Conservation (phyloP, 2,888 invertebrate genomes). For the Hypomecis punctinalis region DNA sequence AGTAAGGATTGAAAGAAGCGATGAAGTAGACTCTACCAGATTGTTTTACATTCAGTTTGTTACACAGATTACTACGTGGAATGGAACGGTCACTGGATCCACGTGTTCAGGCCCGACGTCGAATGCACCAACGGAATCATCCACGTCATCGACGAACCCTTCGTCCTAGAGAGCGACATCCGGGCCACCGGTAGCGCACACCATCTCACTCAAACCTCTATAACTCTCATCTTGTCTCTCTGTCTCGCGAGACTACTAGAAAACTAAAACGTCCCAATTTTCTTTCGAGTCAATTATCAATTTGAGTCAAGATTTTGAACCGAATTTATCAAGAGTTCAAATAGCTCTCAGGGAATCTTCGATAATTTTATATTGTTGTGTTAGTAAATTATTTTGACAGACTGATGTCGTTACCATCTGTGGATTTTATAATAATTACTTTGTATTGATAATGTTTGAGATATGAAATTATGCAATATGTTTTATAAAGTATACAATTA, state of each 20-base stretch:
- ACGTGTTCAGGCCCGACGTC: conserved; percentile 95
- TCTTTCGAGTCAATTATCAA: conserved; percentile 47
- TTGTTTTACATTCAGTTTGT: conserved; percentile 15
- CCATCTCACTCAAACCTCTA: conserved; percentile 54
- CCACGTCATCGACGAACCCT: conserved; percentile 95
- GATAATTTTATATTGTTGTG: conserved; percentile 8
- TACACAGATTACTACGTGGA: conserved; percentile 91
- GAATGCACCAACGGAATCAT: conserved; percentile 98
- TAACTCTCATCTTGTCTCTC: conserved; percentile 60
- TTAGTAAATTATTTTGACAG: conserved; percentile 21
- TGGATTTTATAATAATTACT: background rate
- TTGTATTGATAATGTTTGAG: conserved; percentile 5
- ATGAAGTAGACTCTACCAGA: background rate
- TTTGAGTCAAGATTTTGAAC: conserved; percentile 38
- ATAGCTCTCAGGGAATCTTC: conserved; percentile 16
- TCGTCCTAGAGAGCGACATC: conserved; percentile 93
- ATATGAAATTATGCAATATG: background rate
- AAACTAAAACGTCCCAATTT: conserved; percentile 55
- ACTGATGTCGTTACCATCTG: conserved; percentile 25
- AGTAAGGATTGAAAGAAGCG: no score
- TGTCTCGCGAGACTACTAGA: conserved; percentile 65
- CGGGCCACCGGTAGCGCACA: conserved; percentile 86
- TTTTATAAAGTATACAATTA: background rate
- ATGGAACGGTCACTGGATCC: conserved; percentile 94
- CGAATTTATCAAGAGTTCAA: conserved; percentile 25